A percentile compares a stretch with the other conserved stretches of the same genome.
Conservation (phyloP, 1,140 invertebrate species). For the Anastatus disparis region DNA sequence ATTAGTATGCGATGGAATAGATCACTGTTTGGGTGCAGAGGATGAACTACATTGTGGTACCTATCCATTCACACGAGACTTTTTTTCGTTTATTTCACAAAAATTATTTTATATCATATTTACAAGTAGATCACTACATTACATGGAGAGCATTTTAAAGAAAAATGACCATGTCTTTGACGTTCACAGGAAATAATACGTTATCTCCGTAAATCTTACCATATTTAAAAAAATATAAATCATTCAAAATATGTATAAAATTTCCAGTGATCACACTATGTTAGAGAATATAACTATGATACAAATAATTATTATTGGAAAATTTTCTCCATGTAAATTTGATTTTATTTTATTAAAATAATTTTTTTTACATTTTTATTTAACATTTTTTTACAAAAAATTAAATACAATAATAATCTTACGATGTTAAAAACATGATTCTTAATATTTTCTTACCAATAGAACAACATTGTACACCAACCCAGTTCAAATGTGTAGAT, state of each 20-base stretch:
- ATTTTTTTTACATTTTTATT: too few species aligned
- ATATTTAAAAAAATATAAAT: too few species aligned
- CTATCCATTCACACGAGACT: constrained; percentile 43
- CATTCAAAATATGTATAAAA: too few species aligned
- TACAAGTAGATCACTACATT: too few species aligned
- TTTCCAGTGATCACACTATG: too few species aligned
- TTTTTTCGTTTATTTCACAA: constrained; percentile 30
- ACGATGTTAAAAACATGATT: not conserved
- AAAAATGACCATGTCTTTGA: too few species aligned
- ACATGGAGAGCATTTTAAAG: too few species aligned
- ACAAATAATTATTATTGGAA: not conserved
- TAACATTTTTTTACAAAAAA: too few species aligned
- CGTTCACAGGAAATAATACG: too few species aligned
- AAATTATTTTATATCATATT: too few species aligned
- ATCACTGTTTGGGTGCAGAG: constrained; percentile 78
- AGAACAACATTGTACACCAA: constrained; percentile 63
- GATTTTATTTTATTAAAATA: not conserved
- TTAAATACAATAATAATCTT: not conserved
- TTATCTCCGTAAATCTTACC: too few species aligned
- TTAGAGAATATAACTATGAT: not conserved
- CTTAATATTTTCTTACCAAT: constrained; percentile 47
- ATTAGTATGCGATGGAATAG: constrained; percentile 77
- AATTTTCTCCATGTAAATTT: not conserved
- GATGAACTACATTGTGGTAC: constrained; percentile 77
- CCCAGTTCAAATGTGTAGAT: constrained; percentile 67